Base-by-base conservation (phyloP, 1,140 invertebrate species). In the Sycophila sp. region DNA sequence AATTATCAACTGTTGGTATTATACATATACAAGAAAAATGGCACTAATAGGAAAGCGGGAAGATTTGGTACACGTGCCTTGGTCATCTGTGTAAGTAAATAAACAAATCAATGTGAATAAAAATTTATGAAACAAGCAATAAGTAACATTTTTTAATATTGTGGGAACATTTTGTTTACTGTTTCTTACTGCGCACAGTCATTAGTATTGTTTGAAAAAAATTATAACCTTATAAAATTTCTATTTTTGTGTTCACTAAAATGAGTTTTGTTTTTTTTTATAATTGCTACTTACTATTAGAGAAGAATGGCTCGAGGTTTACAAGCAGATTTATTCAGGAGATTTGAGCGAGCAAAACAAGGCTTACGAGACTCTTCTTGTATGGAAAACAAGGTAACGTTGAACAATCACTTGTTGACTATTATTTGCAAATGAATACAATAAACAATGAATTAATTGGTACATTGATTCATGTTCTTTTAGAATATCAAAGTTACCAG, bases 401-500 rank as follows among this genome's bases (percentile, higher is more conserved):
- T n/a, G n/a, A n/a, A n/a, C n/a, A n/a, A n/a, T n/a, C n/a, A n/a
- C n/a, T n/a, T n/a, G n/a, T n/a, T n/a, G n/a, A n/a, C n/a, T 42
- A 42, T 17, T 42, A 42, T 2, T 17, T 15, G 22, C 32, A 13
- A 28, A 26, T 47, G 10, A 10, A 45, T 30, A 30, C 8, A 26
- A 2, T 59, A 19, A 42, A 24, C 8, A 4, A 28, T 17, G 4
- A n/a, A n/a, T n/a, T n/a, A n/a, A n/a, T n/a, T n/a, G n/a, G n/a
- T n/a, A n/a, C n/a, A n/a, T 53, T 13, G 15, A 17, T 36, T 10
- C 1, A n/a, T 19, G 28, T 19, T 11, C 42, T 70, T 72, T 66
- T 66, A 86, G 91, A 68, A 88, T 88, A 66, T 88, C 89, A n/a
- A 87, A 88, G 69, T 77, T 93, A 69, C 90, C 91, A 13, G 87